Evolutionary conservation across 1,140 invertebrate species (phyloP), one percentile per base, ranked within the genome.

Genomic region (Trypoxylus dichotomus): DNA sequence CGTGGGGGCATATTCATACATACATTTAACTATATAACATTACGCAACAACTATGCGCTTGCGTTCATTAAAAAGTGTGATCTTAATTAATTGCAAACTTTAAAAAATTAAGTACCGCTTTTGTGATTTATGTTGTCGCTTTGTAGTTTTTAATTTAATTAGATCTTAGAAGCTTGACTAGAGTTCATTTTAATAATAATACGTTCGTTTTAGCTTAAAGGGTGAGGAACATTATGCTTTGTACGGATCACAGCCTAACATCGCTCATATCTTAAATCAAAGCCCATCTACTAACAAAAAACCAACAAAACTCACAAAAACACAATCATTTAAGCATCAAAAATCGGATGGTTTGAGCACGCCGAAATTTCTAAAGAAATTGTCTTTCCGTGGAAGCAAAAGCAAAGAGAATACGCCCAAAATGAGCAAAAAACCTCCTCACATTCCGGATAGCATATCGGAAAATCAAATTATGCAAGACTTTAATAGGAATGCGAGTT

Each of bases 241-340:
- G 78, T 86, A 83, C 80, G 85, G 85, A 84, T 86, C 85, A 78
- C 85, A 86, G 80, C 85, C 85, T 85, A 85, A 86, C 80, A 82
- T 86, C 81, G 82, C 82, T 80, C 83, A 86, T 83, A 83, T 85
- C 81, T 78, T 83, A 82, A 83, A 84, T 76, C 77, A 79, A 81
- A 79, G 79, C 54, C 80, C 83, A 68, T 78, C 82, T 80, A 85
- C 83, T 83, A 84, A 83, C 80, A 84, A 82, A 79, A 79, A 84
- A 79, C 84, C 82, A 76, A 83, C 83, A 80, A 85, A 85, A 81
- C 82, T 86, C 81, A 84, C 84, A 77, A 86, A 86, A 85, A 83
- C 85, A 25, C 85, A 86, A 80, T 86, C 85, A 75, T 86, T 86
- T 78, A 86, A 85, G 81, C 83, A 84, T 68, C 81, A 81, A 73